phyloP scores from a whole-genome alignment of 2,888 invertebrate genomes.

The Acrobeloides nanus region DNA sequence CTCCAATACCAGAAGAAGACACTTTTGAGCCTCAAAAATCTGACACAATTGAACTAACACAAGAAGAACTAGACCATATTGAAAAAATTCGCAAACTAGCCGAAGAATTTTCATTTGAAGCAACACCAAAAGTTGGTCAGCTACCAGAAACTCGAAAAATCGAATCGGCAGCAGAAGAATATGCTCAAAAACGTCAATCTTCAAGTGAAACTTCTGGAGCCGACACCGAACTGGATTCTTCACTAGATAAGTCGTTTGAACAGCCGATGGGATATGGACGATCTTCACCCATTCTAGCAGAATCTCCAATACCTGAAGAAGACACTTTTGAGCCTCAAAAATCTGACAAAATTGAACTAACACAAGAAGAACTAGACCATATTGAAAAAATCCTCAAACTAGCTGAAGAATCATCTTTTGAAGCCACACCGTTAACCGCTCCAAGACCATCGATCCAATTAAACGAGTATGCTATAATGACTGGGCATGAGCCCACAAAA shows the following conservation, averaged over 20 bases:
- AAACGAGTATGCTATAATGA: too few relatives aligned
- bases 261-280: slow-evolving; percentile 5
- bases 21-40: background rate
- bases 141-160: too few relatives aligned
- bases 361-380: slow-evolving; percentile 23
- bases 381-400: slow-evolving; percentile 16
- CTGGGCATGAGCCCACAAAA: too few relatives aligned
- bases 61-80: slow-evolving; percentile 30
- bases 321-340: background rate
- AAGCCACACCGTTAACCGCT: too few relatives aligned
- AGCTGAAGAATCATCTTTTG: slow-evolving; percentile 15
- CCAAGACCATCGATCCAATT: too few relatives aligned
- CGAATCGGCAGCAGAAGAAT: too few relatives aligned
- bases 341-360: background rate
- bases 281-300: background rate
- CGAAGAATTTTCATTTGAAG: slow-evolving; percentile 11
- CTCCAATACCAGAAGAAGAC: background rate
- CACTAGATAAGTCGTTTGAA: slow-evolving; percentile 7
- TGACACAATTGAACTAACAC: background rate
- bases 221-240: slow-evolving; percentile 7
- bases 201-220: slow-evolving; percentile 1
- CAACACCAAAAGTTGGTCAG: too few relatives aligned
- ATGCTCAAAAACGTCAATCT: background rate
- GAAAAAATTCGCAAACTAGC: slow-evolving; percentile 22
- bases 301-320: background rate